phyloP scores from a whole-genome alignment of 1,140 invertebrate species.

The Parasteatoda tepidariorum region DNA sequence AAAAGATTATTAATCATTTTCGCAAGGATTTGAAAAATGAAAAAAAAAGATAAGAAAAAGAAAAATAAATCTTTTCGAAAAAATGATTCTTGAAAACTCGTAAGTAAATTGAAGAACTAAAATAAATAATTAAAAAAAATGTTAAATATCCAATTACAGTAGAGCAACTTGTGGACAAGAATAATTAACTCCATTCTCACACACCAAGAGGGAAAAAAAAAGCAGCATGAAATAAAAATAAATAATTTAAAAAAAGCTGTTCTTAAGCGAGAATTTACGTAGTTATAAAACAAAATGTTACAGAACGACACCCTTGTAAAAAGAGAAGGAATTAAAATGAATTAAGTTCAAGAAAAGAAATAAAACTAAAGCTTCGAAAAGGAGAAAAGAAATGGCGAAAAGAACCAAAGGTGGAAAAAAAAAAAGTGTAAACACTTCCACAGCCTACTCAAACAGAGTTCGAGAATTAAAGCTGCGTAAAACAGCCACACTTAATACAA shows the following conservation, averaged over 20 bases:
- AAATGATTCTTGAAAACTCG: too few relatives aligned
- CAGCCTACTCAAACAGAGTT: slow-evolving; percentile 56
- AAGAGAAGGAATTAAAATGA: slow-evolving; percentile 42
- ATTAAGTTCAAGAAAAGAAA: slow-evolving; percentile 22
- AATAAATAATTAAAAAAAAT: neutral
- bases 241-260: neutral
- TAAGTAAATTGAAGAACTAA: neutral
- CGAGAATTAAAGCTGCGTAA: slow-evolving; percentile 52
- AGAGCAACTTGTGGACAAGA: slow-evolving; percentile 55
- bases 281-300: slow-evolving; percentile 21
- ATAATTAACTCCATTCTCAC: slow-evolving; percentile 43
- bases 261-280: slow-evolving; percentile 30
- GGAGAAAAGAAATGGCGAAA: neutral
- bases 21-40: too few relatives aligned
- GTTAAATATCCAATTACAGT: slow-evolving; percentile 49
- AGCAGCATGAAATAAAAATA: neutral
- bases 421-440: slow-evolving; percentile 54
- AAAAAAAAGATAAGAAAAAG: too few relatives aligned
- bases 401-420: neutral
- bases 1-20: too few relatives aligned
- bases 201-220: neutral
- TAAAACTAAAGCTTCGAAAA: neutral
- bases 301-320: slow-evolving; percentile 12
- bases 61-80: too few relatives aligned
- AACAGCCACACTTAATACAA: slow-evolving; percentile 58